Conservation (phyloP, 2,113 vertebrate genomes). For the Scomber scombrus region DNA sequence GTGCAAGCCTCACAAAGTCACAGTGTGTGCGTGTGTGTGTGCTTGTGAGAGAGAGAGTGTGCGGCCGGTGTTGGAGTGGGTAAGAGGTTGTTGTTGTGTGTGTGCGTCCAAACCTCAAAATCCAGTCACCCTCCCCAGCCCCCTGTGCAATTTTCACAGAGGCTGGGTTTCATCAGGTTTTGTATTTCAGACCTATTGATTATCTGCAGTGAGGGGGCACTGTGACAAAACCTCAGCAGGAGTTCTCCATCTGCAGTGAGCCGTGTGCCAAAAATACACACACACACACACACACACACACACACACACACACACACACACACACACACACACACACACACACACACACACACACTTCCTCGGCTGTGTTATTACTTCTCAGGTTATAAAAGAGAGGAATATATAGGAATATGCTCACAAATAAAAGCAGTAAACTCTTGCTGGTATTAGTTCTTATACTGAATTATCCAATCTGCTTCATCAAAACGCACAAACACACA, state of each 20-base stretch:
- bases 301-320: slow-evolving; percentile 11
- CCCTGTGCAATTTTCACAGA: slow-evolving; percentile 70
- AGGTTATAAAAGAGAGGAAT: slow-evolving; percentile 32
- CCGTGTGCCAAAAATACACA: slow-evolving; percentile 53
- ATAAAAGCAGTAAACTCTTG: slow-evolving; percentile 14
- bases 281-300: too few relatives aligned
- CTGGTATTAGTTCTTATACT: slow-evolving; percentile 17
- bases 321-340: slow-evolving; percentile 19
- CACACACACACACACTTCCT: slow-evolving; percentile 21
- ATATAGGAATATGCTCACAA: slow-evolving; percentile 24
- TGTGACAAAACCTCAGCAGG: slow-evolving; percentile 76
- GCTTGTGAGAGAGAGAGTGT: too few relatives aligned
- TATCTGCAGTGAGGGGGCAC: slow-evolving; percentile 66
- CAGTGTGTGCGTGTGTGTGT: slow-evolving; percentile 6
- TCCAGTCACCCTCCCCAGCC: slow-evolving; percentile 34
- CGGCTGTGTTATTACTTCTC: slow-evolving; percentile 34
- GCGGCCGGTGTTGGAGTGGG: background rate
- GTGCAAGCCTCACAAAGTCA: slow-evolving; percentile 31
- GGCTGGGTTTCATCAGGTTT: slow-evolving; percentile 74
- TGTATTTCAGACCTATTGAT: slow-evolving; percentile 81
- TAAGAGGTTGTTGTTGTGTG: background rate
- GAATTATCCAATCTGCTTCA: slow-evolving; percentile 29
- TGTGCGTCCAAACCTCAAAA: slow-evolving; percentile 24
- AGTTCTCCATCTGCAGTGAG: slow-evolving; percentile 71
- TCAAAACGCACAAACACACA: background rate